phyloP scores from a whole-genome alignment of 2,888 invertebrate species.

The Aphidoletes aphidimyza region DNA sequence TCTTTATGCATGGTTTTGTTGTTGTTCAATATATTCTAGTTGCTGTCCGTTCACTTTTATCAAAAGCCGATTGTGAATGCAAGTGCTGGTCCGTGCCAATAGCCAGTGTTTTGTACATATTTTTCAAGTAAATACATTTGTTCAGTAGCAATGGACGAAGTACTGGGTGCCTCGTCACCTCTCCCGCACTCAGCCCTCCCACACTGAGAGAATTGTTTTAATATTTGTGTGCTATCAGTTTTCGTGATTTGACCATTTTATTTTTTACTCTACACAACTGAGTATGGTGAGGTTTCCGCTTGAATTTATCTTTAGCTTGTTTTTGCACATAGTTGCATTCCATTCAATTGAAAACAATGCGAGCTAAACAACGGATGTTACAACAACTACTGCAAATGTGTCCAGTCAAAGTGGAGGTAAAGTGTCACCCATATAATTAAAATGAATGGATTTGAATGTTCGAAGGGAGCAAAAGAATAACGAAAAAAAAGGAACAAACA shows the following conservation, averaged over 20 bases:
- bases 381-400: not conserved
- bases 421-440: conserved; percentile 33
- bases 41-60: conserved; percentile 14
- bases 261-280: too few relatives aligned
- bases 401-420: not conserved
- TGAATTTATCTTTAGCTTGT: not conserved
- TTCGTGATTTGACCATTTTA: conserved; percentile 26
- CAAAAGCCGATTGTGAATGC: conserved; percentile 16
- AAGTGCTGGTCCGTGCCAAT: conserved; percentile 16
- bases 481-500: not conserved
- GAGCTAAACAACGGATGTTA: too few relatives aligned
- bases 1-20: conserved; percentile 28
- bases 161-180: too few relatives aligned
- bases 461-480: too few relatives aligned
- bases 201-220: conserved; percentile 24
- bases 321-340: not conserved
- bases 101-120: not conserved
- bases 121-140: not conserved
- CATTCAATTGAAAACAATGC: not conserved
- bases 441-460: not conserved
- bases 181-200: too few relatives aligned
- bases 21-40: conserved; percentile 31
- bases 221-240: conserved; percentile 5
- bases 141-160: not conserved
- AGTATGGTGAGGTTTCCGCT: not conserved